Conservation (phyloP, 2,888 invertebrate species). For the Nomada fucata region DNA sequence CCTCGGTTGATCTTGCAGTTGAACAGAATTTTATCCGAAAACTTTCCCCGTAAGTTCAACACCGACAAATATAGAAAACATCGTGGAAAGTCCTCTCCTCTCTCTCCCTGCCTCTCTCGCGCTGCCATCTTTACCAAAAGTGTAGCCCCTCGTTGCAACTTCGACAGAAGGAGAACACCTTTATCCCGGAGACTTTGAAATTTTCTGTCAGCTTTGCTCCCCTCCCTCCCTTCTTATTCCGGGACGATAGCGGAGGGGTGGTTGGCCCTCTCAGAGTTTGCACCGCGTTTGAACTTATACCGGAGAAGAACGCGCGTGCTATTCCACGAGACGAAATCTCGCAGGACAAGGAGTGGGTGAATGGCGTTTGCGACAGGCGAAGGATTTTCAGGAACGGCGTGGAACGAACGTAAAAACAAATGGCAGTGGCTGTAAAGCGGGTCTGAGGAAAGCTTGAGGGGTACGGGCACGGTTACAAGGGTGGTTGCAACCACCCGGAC, state of each 20-base stretch:
- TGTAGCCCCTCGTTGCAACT: background rate
- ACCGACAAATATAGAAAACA: constrained; percentile 53
- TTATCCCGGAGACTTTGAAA: constrained; percentile 55
- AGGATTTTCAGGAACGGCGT: constrained; percentile 69
- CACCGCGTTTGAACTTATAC: constrained; percentile 51
- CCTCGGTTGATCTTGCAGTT: constrained; percentile 59
- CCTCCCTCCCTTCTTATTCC: constrained; percentile 30
- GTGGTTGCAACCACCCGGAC: constrained; percentile 70
- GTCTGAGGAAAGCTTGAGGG: constrained; percentile 24
- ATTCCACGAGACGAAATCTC: constrained; percentile 56
- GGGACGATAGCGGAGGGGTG: background rate
- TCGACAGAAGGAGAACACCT: constrained; percentile 27
- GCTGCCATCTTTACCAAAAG: background rate
- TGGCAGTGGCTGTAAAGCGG: constrained; percentile 69
- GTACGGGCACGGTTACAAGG: constrained; percentile 64
- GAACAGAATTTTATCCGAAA: constrained; percentile 54
- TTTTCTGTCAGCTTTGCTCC: constrained; percentile 59
- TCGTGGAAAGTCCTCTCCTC: background rate
- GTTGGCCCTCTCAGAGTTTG: constrained; percentile 36
- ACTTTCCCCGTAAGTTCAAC: constrained; percentile 46
- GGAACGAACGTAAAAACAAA: constrained; percentile 76
- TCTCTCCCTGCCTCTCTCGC: background rate
- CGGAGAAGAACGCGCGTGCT: constrained; percentile 19
- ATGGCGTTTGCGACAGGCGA: constrained; percentile 53
- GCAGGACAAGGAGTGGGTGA: constrained; percentile 39